Evolutionary conservation across 2,888 invertebrate genomes (phyloP).

Genomic region (Thera britannica): DNA sequence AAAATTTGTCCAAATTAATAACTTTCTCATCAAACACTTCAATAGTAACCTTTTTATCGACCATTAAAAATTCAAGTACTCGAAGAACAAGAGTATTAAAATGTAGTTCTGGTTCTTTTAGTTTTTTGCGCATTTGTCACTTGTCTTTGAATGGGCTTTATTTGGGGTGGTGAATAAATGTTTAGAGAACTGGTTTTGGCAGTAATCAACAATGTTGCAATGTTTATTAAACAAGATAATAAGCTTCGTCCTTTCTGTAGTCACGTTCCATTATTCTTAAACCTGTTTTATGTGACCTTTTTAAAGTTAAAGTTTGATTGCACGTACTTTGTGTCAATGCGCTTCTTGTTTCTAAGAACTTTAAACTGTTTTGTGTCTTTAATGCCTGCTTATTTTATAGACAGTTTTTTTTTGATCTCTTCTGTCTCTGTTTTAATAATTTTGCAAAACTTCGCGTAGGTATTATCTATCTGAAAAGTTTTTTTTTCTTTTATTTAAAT

Average conservation of each 20-base stretch:
- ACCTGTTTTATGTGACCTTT: constrained; percentile 50
- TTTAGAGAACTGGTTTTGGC: constrained; percentile 62
- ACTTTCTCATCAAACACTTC: constrained; percentile 70
- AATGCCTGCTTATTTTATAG: not conserved
- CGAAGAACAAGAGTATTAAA: constrained; percentile 73
- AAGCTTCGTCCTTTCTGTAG: constrained; percentile 63
- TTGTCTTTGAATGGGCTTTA: constrained; percentile 49
- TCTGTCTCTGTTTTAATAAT: not conserved
- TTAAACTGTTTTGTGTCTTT: not conserved
- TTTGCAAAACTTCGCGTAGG: too few relatives aligned
- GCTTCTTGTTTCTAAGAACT: constrained; percentile 7
- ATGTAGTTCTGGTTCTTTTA: constrained; percentile 70
- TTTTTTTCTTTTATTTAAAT: too few relatives aligned
- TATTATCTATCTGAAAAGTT: too few relatives aligned
- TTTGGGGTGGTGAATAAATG: constrained; percentile 52
- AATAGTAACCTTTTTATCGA: constrained; percentile 64
- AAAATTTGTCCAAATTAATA: constrained; percentile 71
- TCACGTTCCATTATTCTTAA: constrained; percentile 48
- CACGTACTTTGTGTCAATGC: constrained; percentile 26
- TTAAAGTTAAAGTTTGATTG: constrained; percentile 47
- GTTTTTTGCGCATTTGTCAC: constrained; percentile 71
- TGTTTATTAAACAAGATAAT: constrained; percentile 83
- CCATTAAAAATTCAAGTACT: constrained; percentile 77
- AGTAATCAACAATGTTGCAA: constrained; percentile 80
- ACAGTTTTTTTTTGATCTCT: not conserved